These are phyloP conservation scores for Caerostris darwini DNA, from an alignment of 1,140 invertebrate species.

Conservation along the genomic window DNA sequence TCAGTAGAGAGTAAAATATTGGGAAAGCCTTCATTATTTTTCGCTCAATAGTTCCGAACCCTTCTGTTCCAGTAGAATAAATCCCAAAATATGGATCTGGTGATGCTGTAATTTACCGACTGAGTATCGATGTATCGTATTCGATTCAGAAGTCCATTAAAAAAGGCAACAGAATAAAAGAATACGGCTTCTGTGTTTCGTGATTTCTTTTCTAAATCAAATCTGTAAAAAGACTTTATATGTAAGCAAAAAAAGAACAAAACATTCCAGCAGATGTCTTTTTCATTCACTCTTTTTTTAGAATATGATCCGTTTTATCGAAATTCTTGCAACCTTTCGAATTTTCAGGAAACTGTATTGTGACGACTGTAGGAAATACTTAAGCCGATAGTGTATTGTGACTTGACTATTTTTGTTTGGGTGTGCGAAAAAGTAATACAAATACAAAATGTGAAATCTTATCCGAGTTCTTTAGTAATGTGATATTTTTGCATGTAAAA, in stretches of 20 bases:
- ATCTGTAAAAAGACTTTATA: neutral
- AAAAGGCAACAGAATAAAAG: neutral
- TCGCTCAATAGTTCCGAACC: neutral
- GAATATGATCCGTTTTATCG: neutral
- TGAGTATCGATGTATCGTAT: neutral
- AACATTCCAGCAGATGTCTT: neutral
- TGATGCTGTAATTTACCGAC: neutral
- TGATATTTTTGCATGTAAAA: too few relatives aligned
- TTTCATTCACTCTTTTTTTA: neutral
- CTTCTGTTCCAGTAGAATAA: neutral
- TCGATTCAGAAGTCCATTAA: neutral
- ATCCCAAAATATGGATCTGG: neutral
- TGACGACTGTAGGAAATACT: neutral
- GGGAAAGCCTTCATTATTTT: too few relatives aligned
- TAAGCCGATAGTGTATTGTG: neutral
- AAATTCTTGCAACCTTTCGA: neutral
- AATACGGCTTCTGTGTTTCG: neutral
- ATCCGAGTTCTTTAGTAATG: too few relatives aligned
- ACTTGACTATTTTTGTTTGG: too few relatives aligned
- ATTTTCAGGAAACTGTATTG: neutral
- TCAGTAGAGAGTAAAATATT: too few relatives aligned
- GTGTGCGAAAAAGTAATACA: too few relatives aligned
- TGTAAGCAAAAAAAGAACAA: neutral
- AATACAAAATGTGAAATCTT: too few relatives aligned
- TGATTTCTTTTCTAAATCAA: neutral